Evolutionary conservation across 2,113 vertebrate species (phyloP), one percentile per base, ranked within the genome.

Genomic region (Vidua macroura): DNA sequence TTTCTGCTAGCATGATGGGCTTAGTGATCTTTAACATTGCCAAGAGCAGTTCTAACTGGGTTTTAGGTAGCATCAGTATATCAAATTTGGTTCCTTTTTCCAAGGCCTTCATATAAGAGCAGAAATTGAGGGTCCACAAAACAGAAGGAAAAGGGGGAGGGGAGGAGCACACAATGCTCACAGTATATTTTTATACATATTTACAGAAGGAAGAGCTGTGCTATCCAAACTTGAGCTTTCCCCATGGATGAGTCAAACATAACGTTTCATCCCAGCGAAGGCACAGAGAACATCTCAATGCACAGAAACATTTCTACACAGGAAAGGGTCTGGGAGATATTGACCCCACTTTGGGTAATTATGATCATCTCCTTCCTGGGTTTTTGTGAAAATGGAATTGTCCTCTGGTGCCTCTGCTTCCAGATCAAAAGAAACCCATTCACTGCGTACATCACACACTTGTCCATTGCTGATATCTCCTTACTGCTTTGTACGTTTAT

Each of bases 371-470:
- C 98, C 92, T 97, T 97, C 4, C 92, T 98, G 96, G 98, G 97
- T 76, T 97, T 98, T 75, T 96, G 97, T 72, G 97, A 97, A 80
- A 97, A 98, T 12, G 97, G 97, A 58, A 78, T 98, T 77, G 97
- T 98, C 74, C 98, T 98, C 88, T 98, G 97, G 97, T 97, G 97
- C 96, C 98, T 98, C 84, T 98, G 97, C 95, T 98, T 98, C 95
- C 97, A 97, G 89, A 96, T 98, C 97, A 94, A 97, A 77, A 96
- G 97, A 72, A 97, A 97, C 9, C 96, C 98, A 80, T 98, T 98
- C 93, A 97, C 97, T 4, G 97, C 97, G 60, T 98, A 98, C 76
- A 98, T 98, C 93, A 97, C 97, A 58, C 98, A 98, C 92, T 63
- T 98, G 95, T 97, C 97, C 33, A 44, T 97, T 13, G 97, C 97